Conservation (phyloP, 2,113 vertebrate species). For the Plecotus auritus region DNA sequence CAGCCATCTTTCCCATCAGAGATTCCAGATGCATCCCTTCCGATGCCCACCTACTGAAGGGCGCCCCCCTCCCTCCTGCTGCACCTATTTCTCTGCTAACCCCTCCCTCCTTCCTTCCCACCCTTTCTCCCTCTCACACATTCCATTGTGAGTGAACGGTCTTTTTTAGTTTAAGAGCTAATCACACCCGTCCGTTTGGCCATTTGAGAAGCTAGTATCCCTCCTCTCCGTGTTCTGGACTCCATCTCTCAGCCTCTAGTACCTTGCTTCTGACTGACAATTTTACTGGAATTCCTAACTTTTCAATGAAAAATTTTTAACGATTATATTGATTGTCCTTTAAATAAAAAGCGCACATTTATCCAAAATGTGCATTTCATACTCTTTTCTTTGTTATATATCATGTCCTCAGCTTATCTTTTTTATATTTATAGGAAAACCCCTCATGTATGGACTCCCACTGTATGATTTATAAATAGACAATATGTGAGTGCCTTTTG, state of each 20-base stretch:
- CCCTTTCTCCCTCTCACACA: conserved; percentile 49
- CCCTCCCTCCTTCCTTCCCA: background rate
- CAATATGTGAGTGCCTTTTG: conserved; percentile 85
- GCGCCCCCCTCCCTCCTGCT: background rate
- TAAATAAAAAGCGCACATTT: conserved; percentile 60
- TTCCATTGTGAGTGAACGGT: conserved; percentile 61
- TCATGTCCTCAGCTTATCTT: conserved; percentile 68
- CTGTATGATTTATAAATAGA: conserved; percentile 77
- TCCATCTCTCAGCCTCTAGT: conserved; percentile 59
- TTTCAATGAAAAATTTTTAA: conserved; percentile 74
- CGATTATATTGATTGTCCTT: conserved; percentile 51
- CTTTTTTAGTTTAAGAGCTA: conserved; percentile 72
- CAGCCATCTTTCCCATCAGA: background rate
- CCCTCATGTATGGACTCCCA: conserved; percentile 67
- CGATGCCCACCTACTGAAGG: conserved; percentile 39
- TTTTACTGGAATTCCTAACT: conserved; percentile 73
- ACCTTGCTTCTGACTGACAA: conserved; percentile 79
- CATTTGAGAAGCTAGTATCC: conserved; percentile 68
- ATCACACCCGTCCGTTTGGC: conserved; percentile 62
- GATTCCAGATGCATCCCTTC: conserved; percentile 36
- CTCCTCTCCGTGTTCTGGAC: conserved; percentile 62
- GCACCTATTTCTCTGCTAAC: background rate
- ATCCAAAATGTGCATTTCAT: conserved; percentile 68
- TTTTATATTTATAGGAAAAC: conserved; percentile 76
- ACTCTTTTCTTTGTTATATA: conserved; percentile 42